A percentile compares a stretch with the other conserved stretches of the same genome.
Conservation (phyloP, 2,888 invertebrate species). For the Idaea aversata region DNA sequence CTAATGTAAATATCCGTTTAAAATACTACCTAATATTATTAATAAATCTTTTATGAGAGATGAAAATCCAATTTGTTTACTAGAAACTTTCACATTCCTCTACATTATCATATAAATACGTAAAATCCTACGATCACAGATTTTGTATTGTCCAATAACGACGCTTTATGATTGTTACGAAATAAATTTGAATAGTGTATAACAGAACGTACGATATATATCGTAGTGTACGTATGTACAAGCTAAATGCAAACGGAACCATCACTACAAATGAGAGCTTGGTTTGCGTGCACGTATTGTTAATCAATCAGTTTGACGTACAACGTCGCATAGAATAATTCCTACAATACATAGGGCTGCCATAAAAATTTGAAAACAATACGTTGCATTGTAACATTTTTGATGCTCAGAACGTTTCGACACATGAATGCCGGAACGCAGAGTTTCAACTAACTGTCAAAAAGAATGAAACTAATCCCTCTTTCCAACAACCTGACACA, state of each 20-base stretch:
- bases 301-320: constrained; percentile 26
- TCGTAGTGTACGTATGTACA: not conserved
- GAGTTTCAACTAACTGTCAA: no score
- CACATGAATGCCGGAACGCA: no score
- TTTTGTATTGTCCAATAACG: not conserved
- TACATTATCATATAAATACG: not conserved
- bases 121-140: not conserved
- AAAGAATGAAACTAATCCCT: no score
- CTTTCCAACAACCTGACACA: no score
- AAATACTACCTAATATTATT: no score
- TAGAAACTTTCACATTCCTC: not conserved
- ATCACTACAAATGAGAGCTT: constrained; percentile 8
- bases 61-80: not conserved
- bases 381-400: no score
- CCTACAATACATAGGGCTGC: no score
- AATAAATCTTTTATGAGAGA: no score
- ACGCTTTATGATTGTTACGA: not conserved
- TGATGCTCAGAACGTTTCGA: no score
- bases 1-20: no score
- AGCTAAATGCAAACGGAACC: not conserved
- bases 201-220: not conserved
- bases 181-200: not conserved
- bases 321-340: constrained; percentile 4
- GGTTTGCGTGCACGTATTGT: constrained; percentile 27
- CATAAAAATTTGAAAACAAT: no score